Percentiles rank a stretch among this genome's conserved stretches.
These are phyloP conservation scores for Gibbula magus DNA, from an alignment of 2,888 invertebrate genomes.

Conservation along the genomic window DNA sequence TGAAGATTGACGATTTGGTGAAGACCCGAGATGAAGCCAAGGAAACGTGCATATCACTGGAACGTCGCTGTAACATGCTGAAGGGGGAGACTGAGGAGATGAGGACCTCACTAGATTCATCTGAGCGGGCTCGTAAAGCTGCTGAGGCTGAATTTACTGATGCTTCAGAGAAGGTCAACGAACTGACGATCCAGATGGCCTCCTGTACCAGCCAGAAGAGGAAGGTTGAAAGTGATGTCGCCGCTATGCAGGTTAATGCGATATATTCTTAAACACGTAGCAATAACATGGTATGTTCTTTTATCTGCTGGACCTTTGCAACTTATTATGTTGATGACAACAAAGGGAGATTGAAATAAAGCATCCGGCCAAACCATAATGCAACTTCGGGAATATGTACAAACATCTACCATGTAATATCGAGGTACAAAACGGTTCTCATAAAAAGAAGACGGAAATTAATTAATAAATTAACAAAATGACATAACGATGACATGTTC, in stretches of 20 bases:
- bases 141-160: conserved; percentile 98
- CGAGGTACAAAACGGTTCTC: too few species aligned
- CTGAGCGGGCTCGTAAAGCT: conserved; percentile 97
- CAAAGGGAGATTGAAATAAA: too few species aligned
- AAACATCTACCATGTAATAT: too few species aligned
- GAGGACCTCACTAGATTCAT: conserved; percentile 91
- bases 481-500: too few species aligned
- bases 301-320: too few species aligned
- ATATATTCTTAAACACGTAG: too few species aligned
- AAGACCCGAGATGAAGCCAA: conserved; percentile 97
- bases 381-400: too few species aligned
- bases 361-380: too few species aligned
- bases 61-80: conserved; percentile 96
- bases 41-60: conserved; percentile 97
- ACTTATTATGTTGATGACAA: too few species aligned
- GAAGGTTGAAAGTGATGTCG: conserved; percentile 98
- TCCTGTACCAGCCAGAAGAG: conserved; percentile 98
- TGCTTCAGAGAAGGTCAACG: conserved; percentile 98
- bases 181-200: conserved; percentile 93
- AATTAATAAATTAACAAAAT: too few species aligned
- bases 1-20: conserved; percentile 97
- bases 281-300: too few species aligned
- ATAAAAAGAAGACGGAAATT: too few species aligned
- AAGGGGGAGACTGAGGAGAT: conserved; percentile 99
- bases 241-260: conserved; percentile 88